These are phyloP conservation scores for Arctopsyche grandis DNA, from an alignment of 1,140 invertebrate species.

Conservation along the genomic window DNA sequence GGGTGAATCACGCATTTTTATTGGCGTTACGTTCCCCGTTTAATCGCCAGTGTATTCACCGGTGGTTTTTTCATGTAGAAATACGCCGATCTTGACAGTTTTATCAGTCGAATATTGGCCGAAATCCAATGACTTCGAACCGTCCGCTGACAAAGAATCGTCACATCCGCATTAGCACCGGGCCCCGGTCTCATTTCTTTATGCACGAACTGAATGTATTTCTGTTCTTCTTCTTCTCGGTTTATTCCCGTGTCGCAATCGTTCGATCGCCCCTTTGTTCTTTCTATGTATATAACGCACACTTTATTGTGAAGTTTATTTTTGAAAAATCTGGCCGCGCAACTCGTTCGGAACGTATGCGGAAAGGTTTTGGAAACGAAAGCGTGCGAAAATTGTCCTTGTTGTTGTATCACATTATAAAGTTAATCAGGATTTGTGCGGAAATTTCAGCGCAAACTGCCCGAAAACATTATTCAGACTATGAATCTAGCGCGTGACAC, in stretches of 20 bases:
- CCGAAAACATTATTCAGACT: constrained; percentile 10
- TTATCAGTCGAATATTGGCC: constrained; percentile 22
- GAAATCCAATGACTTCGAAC: constrained; percentile 1
- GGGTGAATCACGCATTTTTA: background rate
- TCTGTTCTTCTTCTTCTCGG: too few relatives aligned
- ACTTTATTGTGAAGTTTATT: too few relatives aligned
- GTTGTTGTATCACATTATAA: background rate
- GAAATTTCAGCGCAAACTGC: constrained; percentile 1
- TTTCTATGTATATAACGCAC: too few relatives aligned
- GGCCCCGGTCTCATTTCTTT: background rate
- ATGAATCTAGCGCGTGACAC: constrained; percentile 17
- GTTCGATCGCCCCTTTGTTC: too few relatives aligned
- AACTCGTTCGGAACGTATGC: too few relatives aligned
- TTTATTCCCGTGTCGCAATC: background rate
- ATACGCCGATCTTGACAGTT: constrained; percentile 30
- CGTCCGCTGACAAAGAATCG: constrained; percentile 23
- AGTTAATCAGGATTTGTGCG: background rate
- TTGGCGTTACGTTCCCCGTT: background rate
- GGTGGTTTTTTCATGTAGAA: constrained; percentile 4
- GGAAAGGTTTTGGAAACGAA: too few relatives aligned
- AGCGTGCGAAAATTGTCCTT: too few relatives aligned
- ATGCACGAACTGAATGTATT: background rate
- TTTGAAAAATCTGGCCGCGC: too few relatives aligned
- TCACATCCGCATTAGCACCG: constrained; percentile 14
- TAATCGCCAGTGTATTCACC: background rate